phyloP scores from a whole-genome alignment of 2,797 vertebrate genomes.

The Luscinia megarhynchos region DNA sequence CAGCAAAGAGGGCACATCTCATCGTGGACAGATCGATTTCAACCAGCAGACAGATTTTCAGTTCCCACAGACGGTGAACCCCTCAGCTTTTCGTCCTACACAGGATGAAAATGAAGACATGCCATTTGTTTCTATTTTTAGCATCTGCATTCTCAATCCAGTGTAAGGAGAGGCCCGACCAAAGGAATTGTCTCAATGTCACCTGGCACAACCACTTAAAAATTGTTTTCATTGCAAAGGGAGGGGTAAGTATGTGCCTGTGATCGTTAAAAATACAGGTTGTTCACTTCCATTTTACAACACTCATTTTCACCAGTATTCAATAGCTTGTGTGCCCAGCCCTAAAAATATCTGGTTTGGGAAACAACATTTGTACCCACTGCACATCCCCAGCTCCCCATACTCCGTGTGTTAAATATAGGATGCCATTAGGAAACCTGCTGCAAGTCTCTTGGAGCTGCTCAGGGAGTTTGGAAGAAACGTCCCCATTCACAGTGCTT shows the following conservation, averaged over 20 bases:
- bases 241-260: background rate
- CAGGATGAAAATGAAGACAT: background rate
- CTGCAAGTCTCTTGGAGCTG: background rate
- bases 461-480: background rate
- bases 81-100: background rate
- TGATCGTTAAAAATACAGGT: accelerated
- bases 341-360: background rate
- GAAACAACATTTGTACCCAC: background rate
- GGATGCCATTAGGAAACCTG: background rate
- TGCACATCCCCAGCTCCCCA: background rate
- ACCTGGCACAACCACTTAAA: background rate
- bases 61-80: background rate
- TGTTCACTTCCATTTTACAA: background rate
- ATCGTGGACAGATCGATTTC: background rate
- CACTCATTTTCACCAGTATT: background rate
- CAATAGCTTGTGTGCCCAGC: background rate
- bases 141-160: background rate
- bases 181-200: conserved; percentile 49
- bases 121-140: background rate
- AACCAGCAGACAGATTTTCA: background rate
- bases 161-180: background rate
- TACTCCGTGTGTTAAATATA: background rate
- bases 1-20: background rate
- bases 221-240: background rate
- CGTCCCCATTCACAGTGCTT: accelerated